Percentiles rank a stretch among this genome's conserved stretches.
Conservation (phyloP, 2,888 invertebrate species). For the Callinectes sapidus region DNA sequence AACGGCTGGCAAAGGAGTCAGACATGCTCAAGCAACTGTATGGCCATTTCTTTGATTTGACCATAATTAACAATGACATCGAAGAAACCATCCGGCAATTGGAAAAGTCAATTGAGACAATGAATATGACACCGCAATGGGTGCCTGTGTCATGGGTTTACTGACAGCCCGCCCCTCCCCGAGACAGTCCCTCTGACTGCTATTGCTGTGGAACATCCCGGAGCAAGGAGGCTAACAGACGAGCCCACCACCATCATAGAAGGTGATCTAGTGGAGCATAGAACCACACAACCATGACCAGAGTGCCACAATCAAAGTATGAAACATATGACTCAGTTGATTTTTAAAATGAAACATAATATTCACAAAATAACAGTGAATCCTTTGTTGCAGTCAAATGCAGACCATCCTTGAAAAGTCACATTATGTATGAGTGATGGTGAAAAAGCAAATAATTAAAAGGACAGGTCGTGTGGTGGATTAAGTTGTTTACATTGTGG, state of each 20-base stretch:
- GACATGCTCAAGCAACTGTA: conserved; percentile 97
- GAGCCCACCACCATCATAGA: conserved; percentile 63
- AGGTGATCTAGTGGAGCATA: conserved; percentile 67
- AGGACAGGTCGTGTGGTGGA: conserved; percentile 40
- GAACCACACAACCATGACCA: conserved; percentile 60
- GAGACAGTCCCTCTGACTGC: conserved; percentile 72
- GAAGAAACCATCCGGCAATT: conserved; percentile 97
- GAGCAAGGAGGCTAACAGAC: conserved; percentile 69
- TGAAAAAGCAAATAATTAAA: conserved; percentile 37
- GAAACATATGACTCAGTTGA: conserved; percentile 59
- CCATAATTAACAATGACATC: conserved; percentile 99
- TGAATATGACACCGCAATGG: conserved; percentile 95
- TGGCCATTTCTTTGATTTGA: conserved; percentile 98
- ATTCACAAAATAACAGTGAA: conserved; percentile 23
- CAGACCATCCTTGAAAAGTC: conserved; percentile 51
- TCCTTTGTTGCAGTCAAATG: conserved; percentile 44
- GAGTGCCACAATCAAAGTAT: conserved; percentile 64
- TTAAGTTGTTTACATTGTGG: conserved; percentile 48
- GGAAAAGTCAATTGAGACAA: conserved; percentile 92
- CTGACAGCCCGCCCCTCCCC: conserved; percentile 79
- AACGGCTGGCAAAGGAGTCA: conserved; percentile 95
- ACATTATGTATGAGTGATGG: conserved; percentile 48
- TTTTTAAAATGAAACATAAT: conserved; percentile 32
- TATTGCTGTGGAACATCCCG: conserved; percentile 72
- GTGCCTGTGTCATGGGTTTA: conserved; percentile 98